phyloP scores from a whole-genome alignment of 2,888 invertebrate genomes.

The Blomia tropicalis region DNA sequence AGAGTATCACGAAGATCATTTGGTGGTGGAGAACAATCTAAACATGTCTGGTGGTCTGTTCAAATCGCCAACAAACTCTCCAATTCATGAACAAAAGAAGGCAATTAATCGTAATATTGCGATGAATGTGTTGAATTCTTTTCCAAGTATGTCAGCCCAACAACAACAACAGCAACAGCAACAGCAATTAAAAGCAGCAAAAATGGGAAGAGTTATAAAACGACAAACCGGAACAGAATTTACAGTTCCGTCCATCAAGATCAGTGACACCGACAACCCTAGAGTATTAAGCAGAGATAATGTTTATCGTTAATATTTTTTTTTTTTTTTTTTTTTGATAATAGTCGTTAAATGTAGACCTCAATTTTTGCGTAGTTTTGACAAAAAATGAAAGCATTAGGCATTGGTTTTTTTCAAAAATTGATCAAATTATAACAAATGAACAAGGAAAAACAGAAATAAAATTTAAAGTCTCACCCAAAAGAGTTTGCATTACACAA shows the following conservation, averaged over 20 bases:
- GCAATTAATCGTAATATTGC: background rate
- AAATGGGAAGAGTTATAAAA: background rate
- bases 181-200: background rate
- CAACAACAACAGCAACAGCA: background rate
- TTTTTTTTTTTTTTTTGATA: too few relatives aligned
- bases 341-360: too few relatives aligned
- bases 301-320: too few relatives aligned
- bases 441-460: too few relatives aligned
- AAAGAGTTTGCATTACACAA: too few relatives aligned
- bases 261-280: conserved; percentile 8
- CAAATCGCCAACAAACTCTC: conserved; percentile 26
- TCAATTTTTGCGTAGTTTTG: too few relatives aligned
- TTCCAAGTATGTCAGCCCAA: too few relatives aligned
- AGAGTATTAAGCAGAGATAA: background rate
- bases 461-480: too few relatives aligned
- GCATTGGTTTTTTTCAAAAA: too few relatives aligned
- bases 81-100: conserved; percentile 5
- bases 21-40: conserved; percentile 20
- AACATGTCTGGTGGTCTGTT: conserved; percentile 26
- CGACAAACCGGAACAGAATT: background rate
- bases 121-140: background rate
- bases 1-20: conserved; percentile 17
- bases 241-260: background rate
- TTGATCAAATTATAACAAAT: too few relatives aligned
- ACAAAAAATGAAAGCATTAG: too few relatives aligned